Conservation (phyloP, 2,888 invertebrate genomes). For the Sussaba pulchella region DNA sequence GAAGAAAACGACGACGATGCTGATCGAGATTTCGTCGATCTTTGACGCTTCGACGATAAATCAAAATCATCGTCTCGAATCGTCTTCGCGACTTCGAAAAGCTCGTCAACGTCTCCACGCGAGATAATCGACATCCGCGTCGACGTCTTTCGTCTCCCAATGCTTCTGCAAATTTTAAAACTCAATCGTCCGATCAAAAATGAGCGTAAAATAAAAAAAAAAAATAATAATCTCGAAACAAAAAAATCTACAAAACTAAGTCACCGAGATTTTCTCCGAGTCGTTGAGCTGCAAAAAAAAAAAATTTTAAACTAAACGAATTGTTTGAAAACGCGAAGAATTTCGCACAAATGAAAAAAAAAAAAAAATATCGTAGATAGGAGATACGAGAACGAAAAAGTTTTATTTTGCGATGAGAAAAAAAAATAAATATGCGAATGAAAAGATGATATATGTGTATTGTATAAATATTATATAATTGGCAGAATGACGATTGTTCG, state of each 20-base stretch:
- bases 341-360: not conserved
- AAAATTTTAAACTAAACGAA: too few relatives aligned
- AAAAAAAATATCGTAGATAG: not conserved
- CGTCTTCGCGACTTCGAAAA: conserved; percentile 41
- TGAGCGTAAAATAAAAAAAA: conserved; percentile 28
- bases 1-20: conserved; percentile 12
- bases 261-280: too few relatives aligned
- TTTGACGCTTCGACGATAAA: conserved; percentile 50
- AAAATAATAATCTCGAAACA: too few relatives aligned
- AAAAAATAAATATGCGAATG: not conserved
- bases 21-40: conserved; percentile 34
- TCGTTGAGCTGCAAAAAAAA: too few relatives aligned
- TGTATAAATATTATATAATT: too few relatives aligned
- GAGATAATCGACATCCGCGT: conserved; percentile 10
- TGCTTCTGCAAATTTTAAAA: conserved; percentile 5
- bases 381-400: not conserved
- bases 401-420: not conserved
- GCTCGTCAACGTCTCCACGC: conserved; percentile 14
- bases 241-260: too few relatives aligned
- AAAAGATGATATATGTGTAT: too few relatives aligned
- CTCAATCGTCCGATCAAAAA: conserved; percentile 22
- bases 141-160: conserved; percentile 18
- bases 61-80: conserved; percentile 41
- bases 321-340: too few relatives aligned
- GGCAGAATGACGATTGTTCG: not conserved